A percentile compares a stretch with the other conserved stretches of the same genome.
Conservation (phyloP, 2,113 vertebrate genomes). For the Oryctolagus cuniculus region mOryCun1.1 NC_091453.1:50105501-50106000, state of each 20-base stretch:
- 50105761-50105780: constrained; percentile 22
- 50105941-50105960: neutral
- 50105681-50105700: too few species aligned
- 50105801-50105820: neutral
- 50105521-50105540: too few species aligned
- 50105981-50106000: neutral
- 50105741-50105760: neutral
- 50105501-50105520: too few species aligned
- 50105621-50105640: too few species aligned
- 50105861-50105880: constrained; percentile 13
- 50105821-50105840: neutral
- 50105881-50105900: constrained; percentile 11
- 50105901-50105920: neutral
- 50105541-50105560: too few species aligned
- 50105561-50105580: too few species aligned
- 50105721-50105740: constrained; percentile 30
- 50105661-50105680: too few species aligned
- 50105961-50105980: neutral
- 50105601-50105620: too few species aligned
- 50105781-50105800: neutral
- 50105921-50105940: neutral
- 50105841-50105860: neutral
- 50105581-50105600: too few species aligned
- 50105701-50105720: constrained; percentile 6
- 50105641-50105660: too few species aligned